Conservation (phyloP, 2,797 vertebrate species). For the Margarornis squamiger region DNA sequence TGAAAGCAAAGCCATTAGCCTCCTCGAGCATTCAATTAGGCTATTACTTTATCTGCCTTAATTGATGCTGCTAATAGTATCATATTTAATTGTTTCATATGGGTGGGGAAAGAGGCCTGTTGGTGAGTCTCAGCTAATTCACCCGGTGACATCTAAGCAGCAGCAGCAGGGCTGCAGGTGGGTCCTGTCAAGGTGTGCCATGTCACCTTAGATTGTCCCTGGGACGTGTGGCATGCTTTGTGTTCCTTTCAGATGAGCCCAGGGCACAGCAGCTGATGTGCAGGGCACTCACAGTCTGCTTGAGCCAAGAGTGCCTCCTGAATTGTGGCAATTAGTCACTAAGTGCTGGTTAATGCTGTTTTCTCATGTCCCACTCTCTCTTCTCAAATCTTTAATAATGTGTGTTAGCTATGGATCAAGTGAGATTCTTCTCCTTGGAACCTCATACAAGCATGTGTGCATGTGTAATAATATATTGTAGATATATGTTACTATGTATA, state of each 20-base stretch:
- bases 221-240: background rate
- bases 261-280: background rate
- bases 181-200: background rate
- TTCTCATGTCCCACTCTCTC: background rate
- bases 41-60: constrained; percentile 80
- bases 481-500: no score
- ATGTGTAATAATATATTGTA: background rate
- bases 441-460: fast-evolving
- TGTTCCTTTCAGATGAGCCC: background rate
- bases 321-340: background rate
- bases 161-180: background rate
- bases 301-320: background rate
- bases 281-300: background rate
- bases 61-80: constrained; percentile 78
- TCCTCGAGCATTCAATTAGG: constrained; percentile 76
- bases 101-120: constrained; percentile 63
- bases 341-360: background rate
- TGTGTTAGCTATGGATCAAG: background rate
- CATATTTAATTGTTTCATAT: constrained; percentile 76
- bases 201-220: background rate
- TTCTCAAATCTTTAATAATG: background rate
- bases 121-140: constrained; percentile 72
- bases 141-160: constrained; percentile 38
- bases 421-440: background rate
- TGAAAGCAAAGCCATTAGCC: constrained; percentile 78